Base-by-base conservation (phyloP, 1,140 invertebrate genomes). In the Doryteuthis pealeii region DNA sequence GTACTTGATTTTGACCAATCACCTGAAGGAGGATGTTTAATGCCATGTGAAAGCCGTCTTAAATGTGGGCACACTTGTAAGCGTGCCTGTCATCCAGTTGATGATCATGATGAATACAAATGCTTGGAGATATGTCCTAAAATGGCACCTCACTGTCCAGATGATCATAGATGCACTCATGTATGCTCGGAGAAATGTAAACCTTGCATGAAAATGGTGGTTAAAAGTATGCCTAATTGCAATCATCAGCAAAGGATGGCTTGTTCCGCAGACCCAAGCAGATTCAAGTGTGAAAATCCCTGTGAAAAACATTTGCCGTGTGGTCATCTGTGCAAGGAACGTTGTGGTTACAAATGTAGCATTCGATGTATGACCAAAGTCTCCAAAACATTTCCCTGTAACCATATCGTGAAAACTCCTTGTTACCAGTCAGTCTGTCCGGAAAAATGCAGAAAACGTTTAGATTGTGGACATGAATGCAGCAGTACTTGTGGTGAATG, bases 271-370 rank as follows among this genome's bases (percentile, higher is more conserved):
- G 62, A 78, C 58, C 69, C 78, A 8, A 14, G 22, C 5, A 74
- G 69, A 8, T 80, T 79, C 10, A 69, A 10, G 0, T 85, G 83
- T 65, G 18, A 30, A 32, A 70, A 58, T 2, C 45, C 72, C 12
- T 87, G 85, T 73, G 18, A 77, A 18, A 31, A 68, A 8, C 68
- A 66, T 0, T 68, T 83, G 33, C 10, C 67, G 32, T 93, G 92
- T 84, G 87, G 85, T 0, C 92, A 93, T 85, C 79, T 82, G 72
- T 93, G 92, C 84, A 87, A 84, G 1, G 91, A 92, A 84, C 30
- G n/a, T 18, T 92, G 92, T 84, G 80, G 80, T 35, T 91, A 92
- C 70, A 87, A 84, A 2, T 93, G 92, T 85, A 89, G 90, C 5
- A 65, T 73, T 32, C 1, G 72, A 30, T 84, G 82, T 65, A 31